These are phyloP conservation scores for Polyploca ridens DNA, from an alignment of 2,888 invertebrate genomes.

Conservation along the genomic window DNA sequence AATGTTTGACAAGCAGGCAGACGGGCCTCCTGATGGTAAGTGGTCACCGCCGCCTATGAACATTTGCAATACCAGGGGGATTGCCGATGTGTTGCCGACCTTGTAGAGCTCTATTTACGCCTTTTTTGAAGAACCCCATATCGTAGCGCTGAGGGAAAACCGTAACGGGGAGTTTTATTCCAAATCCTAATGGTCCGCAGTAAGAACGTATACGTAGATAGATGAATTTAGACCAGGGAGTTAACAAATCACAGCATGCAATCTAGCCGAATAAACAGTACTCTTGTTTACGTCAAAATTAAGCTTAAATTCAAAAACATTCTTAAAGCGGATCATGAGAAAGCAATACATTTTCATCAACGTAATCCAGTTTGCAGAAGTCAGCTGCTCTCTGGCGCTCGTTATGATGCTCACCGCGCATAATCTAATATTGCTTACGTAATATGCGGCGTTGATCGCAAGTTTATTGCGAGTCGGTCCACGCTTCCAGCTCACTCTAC, in stretches of 20 bases:
- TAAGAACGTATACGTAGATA: no score
- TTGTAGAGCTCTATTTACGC: no score
- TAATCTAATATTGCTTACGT: conserved; percentile 47
- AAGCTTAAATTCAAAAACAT: conserved; percentile 27
- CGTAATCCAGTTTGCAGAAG: conserved; percentile 49
- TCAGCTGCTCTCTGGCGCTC: conserved; percentile 41
- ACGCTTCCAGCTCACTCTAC: conserved; percentile 9
- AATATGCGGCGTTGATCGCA: conserved; percentile 42
- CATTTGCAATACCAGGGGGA: no score
- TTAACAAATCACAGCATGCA: background rate
- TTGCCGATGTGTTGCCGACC: no score
- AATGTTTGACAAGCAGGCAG: no score
- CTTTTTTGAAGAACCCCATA: no score
- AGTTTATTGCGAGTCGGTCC: conserved; percentile 38
- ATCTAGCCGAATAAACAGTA: background rate
- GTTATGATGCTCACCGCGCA: conserved; percentile 46
- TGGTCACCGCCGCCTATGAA: no score
- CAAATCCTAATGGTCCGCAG: no score
- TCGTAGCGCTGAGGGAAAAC: no score
- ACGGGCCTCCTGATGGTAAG: no score
- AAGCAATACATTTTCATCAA: conserved; percentile 55
- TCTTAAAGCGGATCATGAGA: conserved; percentile 37
- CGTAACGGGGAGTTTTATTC: no score
- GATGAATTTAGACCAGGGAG: background rate
- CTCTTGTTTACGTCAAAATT: conserved; percentile 8